A percentile compares a stretch with the other conserved stretches of the same genome.
Conservation (phyloP, 2,797 vertebrate genomes). For the Pagetopsis macropterus region DNA sequence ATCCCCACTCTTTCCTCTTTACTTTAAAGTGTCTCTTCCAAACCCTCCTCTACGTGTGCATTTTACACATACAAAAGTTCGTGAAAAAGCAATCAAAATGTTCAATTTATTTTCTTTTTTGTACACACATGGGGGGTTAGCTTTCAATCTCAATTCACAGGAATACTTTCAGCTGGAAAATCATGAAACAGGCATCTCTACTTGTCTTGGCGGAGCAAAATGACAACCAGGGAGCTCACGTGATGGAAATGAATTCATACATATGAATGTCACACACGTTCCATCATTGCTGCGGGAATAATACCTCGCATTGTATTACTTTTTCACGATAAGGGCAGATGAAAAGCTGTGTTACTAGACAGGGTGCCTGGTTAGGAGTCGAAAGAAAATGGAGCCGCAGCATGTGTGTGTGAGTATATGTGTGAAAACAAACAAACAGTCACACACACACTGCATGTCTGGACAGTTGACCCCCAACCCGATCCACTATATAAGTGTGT, state of each 20-base stretch:
- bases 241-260: slow-evolving; percentile 33
- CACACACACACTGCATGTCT: slow-evolving; percentile 30
- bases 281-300: slow-evolving; percentile 17
- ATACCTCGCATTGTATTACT: slow-evolving; percentile 24
- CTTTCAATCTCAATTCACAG: slow-evolving; percentile 11
- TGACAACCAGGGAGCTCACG: slow-evolving; percentile 8
- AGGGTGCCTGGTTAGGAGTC: slow-evolving; percentile 3
- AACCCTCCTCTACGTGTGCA: background rate
- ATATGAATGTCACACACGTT: slow-evolving; percentile 54
- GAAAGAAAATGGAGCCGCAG: slow-evolving; percentile 16
- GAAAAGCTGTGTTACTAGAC: slow-evolving; percentile 25
- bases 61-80: slow-evolving; percentile 5
- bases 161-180: background rate
- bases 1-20: slow-evolving; percentile 34
- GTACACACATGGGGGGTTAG: slow-evolving; percentile 6
- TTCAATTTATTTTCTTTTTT: background rate
- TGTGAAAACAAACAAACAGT: slow-evolving; percentile 45
- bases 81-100: slow-evolving; percentile 26
- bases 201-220: background rate
- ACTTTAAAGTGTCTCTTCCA: slow-evolving; percentile 36
- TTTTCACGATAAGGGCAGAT: slow-evolving; percentile 24
- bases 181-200: background rate
- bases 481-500: background rate
- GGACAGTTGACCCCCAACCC: slow-evolving; percentile 22
- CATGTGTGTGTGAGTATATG: background rate